These are phyloP conservation scores for Halocynthia roretzi DNA, from an alignment of 23 tunicate genomes.

Conservation along the genomic window DNA sequence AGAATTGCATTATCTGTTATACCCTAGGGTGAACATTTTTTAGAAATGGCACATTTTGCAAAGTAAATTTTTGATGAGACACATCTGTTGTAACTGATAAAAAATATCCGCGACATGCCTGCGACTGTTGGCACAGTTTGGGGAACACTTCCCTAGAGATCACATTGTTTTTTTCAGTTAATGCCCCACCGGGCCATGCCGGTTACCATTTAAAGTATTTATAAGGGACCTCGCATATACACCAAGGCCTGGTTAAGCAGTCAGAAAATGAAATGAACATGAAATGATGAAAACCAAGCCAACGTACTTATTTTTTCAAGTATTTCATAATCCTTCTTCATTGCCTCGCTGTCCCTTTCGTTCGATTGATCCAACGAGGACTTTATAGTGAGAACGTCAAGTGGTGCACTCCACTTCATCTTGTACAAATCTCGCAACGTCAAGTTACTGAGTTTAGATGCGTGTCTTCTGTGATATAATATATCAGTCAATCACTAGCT, in stretches of 20 bases:
- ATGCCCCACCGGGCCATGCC: too few species aligned
- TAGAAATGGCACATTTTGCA: neutral
- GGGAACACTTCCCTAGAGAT: too few species aligned
- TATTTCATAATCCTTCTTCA: slow-evolving; percentile 45
- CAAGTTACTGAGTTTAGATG: neutral
- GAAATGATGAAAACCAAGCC: neutral
- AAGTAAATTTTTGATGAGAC: neutral
- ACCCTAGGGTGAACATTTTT: neutral
- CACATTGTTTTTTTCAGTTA: too few species aligned
- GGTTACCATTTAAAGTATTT: too few species aligned
- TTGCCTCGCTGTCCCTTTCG: slow-evolving; percentile 29
- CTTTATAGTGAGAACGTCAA: slow-evolving; percentile 27
- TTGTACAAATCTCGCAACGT: slow-evolving; percentile 51
- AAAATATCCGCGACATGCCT: neutral
- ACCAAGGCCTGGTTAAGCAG: too few species aligned
- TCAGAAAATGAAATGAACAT: too few species aligned
- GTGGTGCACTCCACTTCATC: slow-evolving; percentile 67
- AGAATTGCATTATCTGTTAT: too few species aligned
- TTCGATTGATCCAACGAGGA: neutral
- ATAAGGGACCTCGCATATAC: too few species aligned
- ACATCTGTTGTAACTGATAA: neutral
- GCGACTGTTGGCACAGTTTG: too few species aligned
- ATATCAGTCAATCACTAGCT: neutral
- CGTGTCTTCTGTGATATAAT: neutral
- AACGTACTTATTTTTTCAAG: slow-evolving; percentile 66